Percentiles rank a stretch among this genome's conserved stretches.
Conservation (phyloP, 2,888 invertebrate genomes). For the Atrina japonica region DNA sequence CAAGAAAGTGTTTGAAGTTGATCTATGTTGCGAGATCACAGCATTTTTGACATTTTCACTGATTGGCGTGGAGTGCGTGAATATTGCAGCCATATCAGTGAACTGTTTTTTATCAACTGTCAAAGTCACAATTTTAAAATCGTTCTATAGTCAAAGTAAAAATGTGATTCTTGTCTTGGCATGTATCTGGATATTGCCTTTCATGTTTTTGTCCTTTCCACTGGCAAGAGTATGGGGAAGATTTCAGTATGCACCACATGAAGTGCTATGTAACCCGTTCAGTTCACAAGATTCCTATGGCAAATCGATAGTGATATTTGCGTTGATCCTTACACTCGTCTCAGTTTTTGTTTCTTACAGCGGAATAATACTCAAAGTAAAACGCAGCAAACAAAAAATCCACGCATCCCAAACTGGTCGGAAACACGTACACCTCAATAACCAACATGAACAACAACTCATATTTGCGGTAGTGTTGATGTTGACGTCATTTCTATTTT, state of each 20-base stretch:
- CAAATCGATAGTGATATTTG: not conserved
- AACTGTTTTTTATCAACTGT: conserved; percentile 3
- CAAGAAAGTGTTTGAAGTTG: not conserved
- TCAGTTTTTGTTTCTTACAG: not conserved
- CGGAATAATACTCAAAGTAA: not conserved
- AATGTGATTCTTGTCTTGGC: not conserved
- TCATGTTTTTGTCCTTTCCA: conserved; percentile 4
- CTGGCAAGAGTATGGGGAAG: conserved; percentile 3
- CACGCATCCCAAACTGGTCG: conserved; percentile 15
- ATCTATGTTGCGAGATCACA: not conserved
- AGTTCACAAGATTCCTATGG: not conserved
- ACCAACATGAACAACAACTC: no score
- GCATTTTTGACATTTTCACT: conserved; percentile 9
- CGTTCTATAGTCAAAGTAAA: not conserved
- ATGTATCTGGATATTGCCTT: conserved; percentile 8
- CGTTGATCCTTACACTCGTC: not conserved
- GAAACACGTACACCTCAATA: no score
- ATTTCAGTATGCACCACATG: conserved; percentile 4
- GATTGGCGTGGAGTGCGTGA: conserved; percentile 13
- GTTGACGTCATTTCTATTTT: no score
- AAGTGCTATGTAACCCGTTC: conserved; percentile 17
- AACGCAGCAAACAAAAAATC: not conserved
- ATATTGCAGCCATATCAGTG: conserved; percentile 7
- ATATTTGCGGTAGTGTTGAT: no score
- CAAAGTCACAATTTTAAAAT: not conserved